Evolutionary conservation across 2,888 invertebrate species (phyloP).

Genomic region (Pterobdella sp.): DNA sequence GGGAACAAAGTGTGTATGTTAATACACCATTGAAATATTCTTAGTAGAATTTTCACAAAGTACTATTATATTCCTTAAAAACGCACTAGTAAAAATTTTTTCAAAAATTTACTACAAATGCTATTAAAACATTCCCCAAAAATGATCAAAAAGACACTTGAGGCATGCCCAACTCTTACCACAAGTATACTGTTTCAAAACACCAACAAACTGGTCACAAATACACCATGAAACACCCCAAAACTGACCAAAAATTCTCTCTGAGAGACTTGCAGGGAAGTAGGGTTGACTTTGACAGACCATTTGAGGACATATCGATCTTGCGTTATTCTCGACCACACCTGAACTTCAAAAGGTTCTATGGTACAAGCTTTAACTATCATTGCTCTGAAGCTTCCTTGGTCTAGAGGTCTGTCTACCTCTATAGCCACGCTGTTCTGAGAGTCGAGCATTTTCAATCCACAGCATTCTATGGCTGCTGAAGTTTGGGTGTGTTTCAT

Average conservation of each 20-base stretch:
- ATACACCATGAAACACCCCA: too few species aligned
- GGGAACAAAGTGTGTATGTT: too few species aligned
- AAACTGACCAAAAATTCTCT: background rate
- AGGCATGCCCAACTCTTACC: too few species aligned
- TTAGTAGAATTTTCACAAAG: too few species aligned
- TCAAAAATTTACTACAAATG: too few species aligned
- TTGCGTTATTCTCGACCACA: background rate
- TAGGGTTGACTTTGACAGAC: background rate
- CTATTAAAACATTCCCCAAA: too few species aligned
- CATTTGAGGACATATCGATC: constrained; percentile 9
- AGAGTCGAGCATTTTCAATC: constrained; percentile 16
- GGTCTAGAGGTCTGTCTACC: background rate
- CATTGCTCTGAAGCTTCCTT: constrained; percentile 10
- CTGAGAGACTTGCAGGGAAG: background rate
- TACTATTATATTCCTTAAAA: too few species aligned
- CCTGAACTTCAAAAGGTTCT: constrained; percentile 4
- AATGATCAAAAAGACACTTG: background rate
- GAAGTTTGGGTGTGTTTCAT: background rate
- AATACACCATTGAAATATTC: too few species aligned
- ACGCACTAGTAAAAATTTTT: too few species aligned
- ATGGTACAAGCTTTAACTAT: background rate
- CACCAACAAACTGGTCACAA: too few species aligned
- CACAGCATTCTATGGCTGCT: constrained; percentile 16
- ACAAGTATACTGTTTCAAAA: background rate
- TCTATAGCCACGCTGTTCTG: constrained; percentile 19